A percentile compares a stretch with the other conserved stretches of the same genome.
Evolutionary conservation across 2,888 invertebrate genomes (phyloP).

Genomic region (Panopea generosa): DNA sequence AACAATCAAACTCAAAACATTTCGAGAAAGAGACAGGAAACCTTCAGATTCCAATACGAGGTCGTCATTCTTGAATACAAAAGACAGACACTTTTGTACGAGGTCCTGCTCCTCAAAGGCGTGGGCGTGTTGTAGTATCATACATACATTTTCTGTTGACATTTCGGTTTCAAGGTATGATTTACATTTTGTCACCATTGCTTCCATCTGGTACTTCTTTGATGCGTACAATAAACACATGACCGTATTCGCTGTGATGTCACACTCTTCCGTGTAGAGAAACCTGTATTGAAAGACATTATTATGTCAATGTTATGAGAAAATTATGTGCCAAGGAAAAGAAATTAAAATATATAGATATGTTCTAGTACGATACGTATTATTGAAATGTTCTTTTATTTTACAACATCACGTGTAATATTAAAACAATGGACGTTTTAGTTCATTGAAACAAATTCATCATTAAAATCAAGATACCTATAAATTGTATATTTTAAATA

Average conservation of each 20-base stretch:
- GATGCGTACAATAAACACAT: conserved; percentile 90
- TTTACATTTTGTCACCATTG: conserved; percentile 89
- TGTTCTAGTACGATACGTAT: too few species aligned
- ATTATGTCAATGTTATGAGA: too few species aligned
- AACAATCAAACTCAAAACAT: conserved; percentile 89
- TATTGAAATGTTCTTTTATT: too few species aligned
- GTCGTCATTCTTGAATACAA: conserved; percentile 9
- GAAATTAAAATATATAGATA: neutral
- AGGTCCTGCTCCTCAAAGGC: conserved; percentile 85
- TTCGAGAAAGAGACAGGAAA: conserved; percentile 88
- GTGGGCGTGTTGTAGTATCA: conserved; percentile 67
- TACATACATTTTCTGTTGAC: conserved; percentile 88
- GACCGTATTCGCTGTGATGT: conserved; percentile 87
- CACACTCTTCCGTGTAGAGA: conserved; percentile 89
- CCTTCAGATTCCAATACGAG: conserved; percentile 83
- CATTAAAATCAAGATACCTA: neutral
- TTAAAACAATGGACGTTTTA: too few species aligned
- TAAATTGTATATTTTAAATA: too few species aligned
- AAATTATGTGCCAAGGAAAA: neutral
- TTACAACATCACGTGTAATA: too few species aligned
- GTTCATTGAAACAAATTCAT: too few species aligned
- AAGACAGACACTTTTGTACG: conserved; percentile 84
- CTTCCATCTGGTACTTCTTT: conserved; percentile 90
- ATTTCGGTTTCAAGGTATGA: conserved; percentile 89
- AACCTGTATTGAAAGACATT: conserved; percentile 85